These are phyloP conservation scores for Casuarius casuarius DNA, from an alignment of 2,113 vertebrate species.

Conservation along the genomic window DNA sequence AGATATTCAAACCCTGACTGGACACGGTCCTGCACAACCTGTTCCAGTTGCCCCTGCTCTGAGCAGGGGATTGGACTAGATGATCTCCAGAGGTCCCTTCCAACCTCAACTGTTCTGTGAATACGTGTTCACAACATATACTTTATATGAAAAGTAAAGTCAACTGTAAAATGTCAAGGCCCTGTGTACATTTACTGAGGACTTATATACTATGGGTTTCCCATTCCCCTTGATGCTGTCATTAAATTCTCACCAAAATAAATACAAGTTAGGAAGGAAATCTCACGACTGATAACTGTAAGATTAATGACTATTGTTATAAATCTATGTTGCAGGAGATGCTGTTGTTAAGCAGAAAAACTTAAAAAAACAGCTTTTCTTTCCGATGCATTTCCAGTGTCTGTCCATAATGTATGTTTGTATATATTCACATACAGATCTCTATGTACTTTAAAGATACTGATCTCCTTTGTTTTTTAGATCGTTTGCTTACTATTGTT, in stretches of 20 bases:
- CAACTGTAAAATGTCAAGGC: background rate
- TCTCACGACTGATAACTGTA: background rate
- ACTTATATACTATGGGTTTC: slow-evolving; percentile 8
- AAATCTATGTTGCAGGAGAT: background rate
- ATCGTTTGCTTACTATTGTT: background rate
- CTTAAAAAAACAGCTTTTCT: slow-evolving; percentile 37
- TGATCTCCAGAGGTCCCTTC: background rate
- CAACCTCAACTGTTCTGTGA: background rate
- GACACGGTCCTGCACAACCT: too few species aligned
- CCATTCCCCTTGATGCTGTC: slow-evolving; percentile 2
- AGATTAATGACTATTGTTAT: slow-evolving; percentile 54
- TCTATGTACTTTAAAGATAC: background rate
- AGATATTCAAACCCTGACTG: too few species aligned
- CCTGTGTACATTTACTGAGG: slow-evolving; percentile 20
- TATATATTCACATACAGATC: background rate
- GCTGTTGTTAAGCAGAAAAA: background rate
- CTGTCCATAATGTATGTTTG: background rate
- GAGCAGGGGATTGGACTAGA: background rate
- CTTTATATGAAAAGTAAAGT: slow-evolving; percentile 17
- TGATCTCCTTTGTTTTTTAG: background rate
- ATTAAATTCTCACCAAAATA: slow-evolving; percentile 19
- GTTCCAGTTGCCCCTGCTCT: too few species aligned
- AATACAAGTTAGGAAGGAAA: background rate
- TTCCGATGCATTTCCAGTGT: background rate
- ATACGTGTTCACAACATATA: background rate